Evolutionary conservation across 2,797 vertebrate genomes (phyloP).

Genomic region (Glyptemys insculpta): DNA sequence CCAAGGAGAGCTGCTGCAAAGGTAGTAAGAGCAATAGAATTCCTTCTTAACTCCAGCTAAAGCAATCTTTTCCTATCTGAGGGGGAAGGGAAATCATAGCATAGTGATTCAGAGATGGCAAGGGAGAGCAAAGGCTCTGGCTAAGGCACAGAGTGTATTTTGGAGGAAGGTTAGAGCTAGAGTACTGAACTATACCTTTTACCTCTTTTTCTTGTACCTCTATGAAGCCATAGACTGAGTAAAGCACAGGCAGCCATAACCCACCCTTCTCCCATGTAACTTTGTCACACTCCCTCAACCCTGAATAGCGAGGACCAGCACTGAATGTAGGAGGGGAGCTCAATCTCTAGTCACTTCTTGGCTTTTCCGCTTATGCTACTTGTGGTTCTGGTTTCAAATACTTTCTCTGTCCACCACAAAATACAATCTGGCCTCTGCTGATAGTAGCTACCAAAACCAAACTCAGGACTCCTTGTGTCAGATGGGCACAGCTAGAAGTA

Average conservation of each 20-base stretch:
- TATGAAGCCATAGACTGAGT: neutral
- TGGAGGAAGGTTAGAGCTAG: neutral
- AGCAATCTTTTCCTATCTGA: rapidly evolving
- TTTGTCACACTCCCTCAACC: neutral
- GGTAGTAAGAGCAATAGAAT: neutral
- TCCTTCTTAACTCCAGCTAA: neutral
- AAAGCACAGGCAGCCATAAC: neutral
- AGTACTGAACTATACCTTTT: neutral
- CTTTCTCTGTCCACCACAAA: neutral
- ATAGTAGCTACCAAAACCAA: neutral
- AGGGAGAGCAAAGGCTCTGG: neutral
- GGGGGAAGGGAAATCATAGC: neutral
- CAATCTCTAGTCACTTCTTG: neutral
- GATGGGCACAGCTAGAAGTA: neutral
- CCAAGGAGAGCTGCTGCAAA: neutral
- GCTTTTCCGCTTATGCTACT: neutral
- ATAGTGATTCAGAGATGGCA: neutral
- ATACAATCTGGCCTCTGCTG: neutral
- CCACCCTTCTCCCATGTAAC: neutral
- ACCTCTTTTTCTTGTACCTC: neutral
- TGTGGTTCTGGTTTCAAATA: neutral
- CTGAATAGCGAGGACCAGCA: neutral
- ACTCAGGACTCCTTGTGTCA: neutral
- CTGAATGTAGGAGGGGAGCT: neutral
- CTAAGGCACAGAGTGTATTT: neutral